Evolutionary conservation across 2,888 invertebrate genomes (phyloP).

Genomic region (Trisateles emortualis): DNA sequence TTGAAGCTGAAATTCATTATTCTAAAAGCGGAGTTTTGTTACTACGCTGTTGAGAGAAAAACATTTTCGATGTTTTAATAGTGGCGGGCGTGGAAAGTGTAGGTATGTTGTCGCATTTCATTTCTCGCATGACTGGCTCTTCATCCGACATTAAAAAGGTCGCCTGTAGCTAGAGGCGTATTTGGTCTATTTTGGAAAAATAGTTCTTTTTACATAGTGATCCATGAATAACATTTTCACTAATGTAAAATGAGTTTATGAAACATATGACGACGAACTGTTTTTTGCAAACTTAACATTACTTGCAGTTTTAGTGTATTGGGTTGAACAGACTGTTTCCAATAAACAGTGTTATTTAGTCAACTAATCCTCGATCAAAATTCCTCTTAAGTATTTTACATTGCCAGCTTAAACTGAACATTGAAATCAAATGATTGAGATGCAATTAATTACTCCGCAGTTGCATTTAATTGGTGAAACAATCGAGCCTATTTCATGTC

Average conservation of each 20-base stretch:
- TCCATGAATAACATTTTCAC: neutral
- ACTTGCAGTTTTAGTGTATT: too few species aligned
- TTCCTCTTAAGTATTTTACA: neutral
- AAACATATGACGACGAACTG: too few species aligned
- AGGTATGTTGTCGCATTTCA: constrained; percentile 26
- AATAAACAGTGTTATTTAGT: too few species aligned
- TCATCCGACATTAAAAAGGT: constrained; percentile 27
- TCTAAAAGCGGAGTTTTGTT: neutral
- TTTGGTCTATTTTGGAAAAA: neutral
- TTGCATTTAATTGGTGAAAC: constrained; percentile 36
- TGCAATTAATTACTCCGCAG: constrained; percentile 24
- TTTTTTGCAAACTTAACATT: too few species aligned
- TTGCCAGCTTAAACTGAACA: neutral
- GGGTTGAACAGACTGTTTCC: too few species aligned
- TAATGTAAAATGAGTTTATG: too few species aligned
- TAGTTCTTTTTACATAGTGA: neutral
- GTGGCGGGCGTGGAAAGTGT: neutral
- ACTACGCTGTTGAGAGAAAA: neutral
- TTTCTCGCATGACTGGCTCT: constrained; percentile 37
- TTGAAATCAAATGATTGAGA: neutral
- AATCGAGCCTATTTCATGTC: constrained; percentile 11
- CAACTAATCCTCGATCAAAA: too few species aligned
- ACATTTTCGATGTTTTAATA: neutral
- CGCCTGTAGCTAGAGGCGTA: neutral
- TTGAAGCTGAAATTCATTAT: neutral